A percentile compares a stretch with the other conserved stretches of the same genome.
Conservation (phyloP, 2,888 invertebrate species). For the Perithous albicinctus region DNA sequence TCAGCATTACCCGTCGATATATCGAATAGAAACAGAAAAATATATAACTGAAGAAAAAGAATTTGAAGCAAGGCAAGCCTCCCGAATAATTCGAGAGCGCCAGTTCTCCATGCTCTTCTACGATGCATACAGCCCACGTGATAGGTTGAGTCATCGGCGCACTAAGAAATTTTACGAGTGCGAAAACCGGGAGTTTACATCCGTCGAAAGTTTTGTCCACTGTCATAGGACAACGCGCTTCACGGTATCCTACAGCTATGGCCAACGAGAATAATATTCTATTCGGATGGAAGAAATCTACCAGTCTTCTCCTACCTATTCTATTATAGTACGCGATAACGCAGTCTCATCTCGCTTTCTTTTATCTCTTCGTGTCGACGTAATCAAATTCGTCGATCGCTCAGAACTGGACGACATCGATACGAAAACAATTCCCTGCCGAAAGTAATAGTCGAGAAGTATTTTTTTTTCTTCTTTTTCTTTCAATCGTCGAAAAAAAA, state of each 20-base stretch:
- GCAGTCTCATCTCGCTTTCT: conserved; percentile 28
- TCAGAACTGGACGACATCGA: conserved; percentile 47
- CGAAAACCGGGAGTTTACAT: conserved; percentile 54
- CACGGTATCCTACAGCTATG: not conserved
- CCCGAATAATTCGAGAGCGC: conserved; percentile 2
- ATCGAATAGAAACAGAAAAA: not conserved
- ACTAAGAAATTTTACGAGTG: conserved; percentile 51
- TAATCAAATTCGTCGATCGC: conserved; percentile 60
- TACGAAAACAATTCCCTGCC: conserved; percentile 50
- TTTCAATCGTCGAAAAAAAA: not conserved
- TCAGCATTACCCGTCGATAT: conserved; percentile 3
- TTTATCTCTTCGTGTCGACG: conserved; percentile 50
- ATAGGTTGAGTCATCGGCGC: conserved; percentile 12
- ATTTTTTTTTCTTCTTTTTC: no score
- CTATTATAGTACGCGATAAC: conserved; percentile 28
- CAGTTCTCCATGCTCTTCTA: not conserved
- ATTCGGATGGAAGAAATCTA: conserved; percentile 21
- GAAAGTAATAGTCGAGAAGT: conserved; percentile 4
- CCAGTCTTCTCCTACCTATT: conserved; percentile 30
- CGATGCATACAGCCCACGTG: not conserved
- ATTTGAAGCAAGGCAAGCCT: not conserved
- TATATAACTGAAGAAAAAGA: not conserved
- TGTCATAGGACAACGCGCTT: not conserved
- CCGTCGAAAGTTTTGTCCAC: conserved; percentile 38
- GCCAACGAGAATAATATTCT: conserved; percentile 9